Evolutionary conservation across 1,140 invertebrate species (phyloP).

Genomic region (Calliopsis andreniformis): DNA sequence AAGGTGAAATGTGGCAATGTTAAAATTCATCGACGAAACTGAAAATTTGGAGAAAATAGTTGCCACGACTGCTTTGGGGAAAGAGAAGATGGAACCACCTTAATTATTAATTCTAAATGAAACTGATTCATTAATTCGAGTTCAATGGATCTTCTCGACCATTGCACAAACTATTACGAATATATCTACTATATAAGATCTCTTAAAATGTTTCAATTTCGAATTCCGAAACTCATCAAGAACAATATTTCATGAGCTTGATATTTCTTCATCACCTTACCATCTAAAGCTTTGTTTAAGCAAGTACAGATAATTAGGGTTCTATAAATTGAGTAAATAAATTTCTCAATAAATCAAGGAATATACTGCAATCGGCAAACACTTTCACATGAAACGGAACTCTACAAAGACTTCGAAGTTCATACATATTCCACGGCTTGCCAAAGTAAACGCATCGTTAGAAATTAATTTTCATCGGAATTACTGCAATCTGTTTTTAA

Average conservation of each 20-base stretch:
- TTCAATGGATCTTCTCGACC: too few relatives aligned
- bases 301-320: too few relatives aligned
- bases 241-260: too few relatives aligned
- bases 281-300: too few relatives aligned
- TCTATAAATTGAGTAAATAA: too few relatives aligned
- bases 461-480: constrained; percentile 18
- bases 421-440: constrained; percentile 1
- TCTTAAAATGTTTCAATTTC: too few relatives aligned
- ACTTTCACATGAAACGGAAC: neutral
- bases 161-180: neutral
- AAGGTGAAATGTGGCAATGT: constrained; percentile 35
- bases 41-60: constrained; percentile 44
- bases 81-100: neutral
- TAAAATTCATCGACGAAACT: constrained; percentile 21
- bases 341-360: too few relatives aligned
- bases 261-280: too few relatives aligned
- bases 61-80: neutral
- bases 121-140: too few relatives aligned
- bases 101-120: neutral
- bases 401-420: neutral
- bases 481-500: neutral
- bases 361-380: too few relatives aligned
- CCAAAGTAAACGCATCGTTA: neutral
- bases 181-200: neutral
- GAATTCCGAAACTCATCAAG: too few relatives aligned